Conservation (phyloP, 2,113 vertebrate species). For the Rhynchomys soricoides region DNA sequence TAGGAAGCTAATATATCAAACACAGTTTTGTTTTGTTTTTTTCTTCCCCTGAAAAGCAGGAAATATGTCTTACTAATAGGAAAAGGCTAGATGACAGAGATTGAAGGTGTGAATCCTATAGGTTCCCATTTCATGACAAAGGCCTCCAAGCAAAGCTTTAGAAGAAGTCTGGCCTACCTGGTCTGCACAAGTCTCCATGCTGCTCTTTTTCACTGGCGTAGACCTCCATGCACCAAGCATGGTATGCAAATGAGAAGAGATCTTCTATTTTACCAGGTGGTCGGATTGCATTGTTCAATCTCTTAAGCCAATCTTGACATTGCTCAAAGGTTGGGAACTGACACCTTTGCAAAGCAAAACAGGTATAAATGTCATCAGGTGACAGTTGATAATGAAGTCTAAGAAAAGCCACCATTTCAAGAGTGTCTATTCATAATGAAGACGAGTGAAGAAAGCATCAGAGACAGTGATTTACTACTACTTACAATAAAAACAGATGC, state of each 20-base stretch:
- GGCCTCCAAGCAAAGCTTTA: not conserved
- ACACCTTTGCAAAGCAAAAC: slow-evolving; percentile 89
- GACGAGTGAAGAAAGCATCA: slow-evolving; percentile 52
- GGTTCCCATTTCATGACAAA: slow-evolving; percentile 20
- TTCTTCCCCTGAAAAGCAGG: not conserved
- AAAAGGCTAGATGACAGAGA: not conserved
- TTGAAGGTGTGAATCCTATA: not conserved
- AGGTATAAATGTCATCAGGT: slow-evolving; percentile 11
- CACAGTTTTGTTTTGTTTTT: not conserved
- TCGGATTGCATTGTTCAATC: slow-evolving; percentile 90
- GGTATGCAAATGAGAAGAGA: slow-evolving; percentile 97
- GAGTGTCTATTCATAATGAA: not conserved
- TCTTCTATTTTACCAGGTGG: slow-evolving; percentile 95
- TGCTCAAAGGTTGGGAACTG: slow-evolving; percentile 98
- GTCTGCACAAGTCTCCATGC: slow-evolving; percentile 95
- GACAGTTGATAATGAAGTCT: not conserved
- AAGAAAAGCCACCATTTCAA: slow-evolving; percentile 11
- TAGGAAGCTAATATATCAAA: not conserved
- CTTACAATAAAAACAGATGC: slow-evolving; percentile 17
- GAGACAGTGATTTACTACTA: not conserved
- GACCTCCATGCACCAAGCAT: slow-evolving; percentile 97
- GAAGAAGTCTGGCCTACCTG: slow-evolving; percentile 88
- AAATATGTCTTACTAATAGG: not conserved
- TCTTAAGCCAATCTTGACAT: slow-evolving; percentile 97
- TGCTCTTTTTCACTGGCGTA: slow-evolving; percentile 97